phyloP scores from a whole-genome alignment of 2,888 invertebrate genomes.

The Cremastobaeus sp. region DNA sequence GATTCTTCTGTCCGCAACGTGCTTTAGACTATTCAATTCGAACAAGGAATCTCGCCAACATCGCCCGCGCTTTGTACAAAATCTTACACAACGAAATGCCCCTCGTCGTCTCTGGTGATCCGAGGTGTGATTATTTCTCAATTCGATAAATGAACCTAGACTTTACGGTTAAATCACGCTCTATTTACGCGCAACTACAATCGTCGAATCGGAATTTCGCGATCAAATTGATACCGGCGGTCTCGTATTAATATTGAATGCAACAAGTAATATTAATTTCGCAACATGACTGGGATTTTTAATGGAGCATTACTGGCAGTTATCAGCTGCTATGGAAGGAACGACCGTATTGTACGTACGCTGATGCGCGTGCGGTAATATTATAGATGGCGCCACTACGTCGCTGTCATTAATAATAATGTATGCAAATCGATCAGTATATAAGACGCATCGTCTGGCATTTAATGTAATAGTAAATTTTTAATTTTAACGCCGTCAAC shows the following conservation, averaged over 20 bases:
- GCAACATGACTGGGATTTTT: conserved; percentile 51
- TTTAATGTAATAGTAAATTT: conserved; percentile 46
- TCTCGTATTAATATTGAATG: conserved; percentile 47
- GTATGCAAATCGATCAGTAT: conserved; percentile 58
- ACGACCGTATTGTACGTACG: conserved; percentile 61
- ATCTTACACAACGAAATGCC: conserved; percentile 26
- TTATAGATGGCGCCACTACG: conserved; percentile 57
- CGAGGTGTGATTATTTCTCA: conserved; percentile 22
- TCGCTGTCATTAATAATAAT: conserved; percentile 52
- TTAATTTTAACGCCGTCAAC: conserved; percentile 24
- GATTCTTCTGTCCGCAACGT: conserved; percentile 12
- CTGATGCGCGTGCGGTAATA: conserved; percentile 57
- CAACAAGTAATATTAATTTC: conserved; percentile 48
- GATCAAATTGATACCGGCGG: conserved; percentile 47
- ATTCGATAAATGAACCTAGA: conserved; percentile 32
- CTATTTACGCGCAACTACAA: conserved; percentile 40
- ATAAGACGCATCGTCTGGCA: conserved; percentile 53
- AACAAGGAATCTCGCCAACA: conserved; percentile 10
- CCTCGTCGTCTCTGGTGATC: conserved; percentile 3
- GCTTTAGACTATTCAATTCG: conserved; percentile 18
- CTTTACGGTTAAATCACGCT: conserved; percentile 30
- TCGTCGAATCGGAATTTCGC: conserved; percentile 44
- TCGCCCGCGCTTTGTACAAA: conserved; percentile 42
- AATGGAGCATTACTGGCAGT: conserved; percentile 61
- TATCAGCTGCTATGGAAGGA: conserved; percentile 62